These are phyloP conservation scores for Artibeus lituratus DNA, from an alignment of 2,797 vertebrate species.

Conservation along the genomic window DNA sequence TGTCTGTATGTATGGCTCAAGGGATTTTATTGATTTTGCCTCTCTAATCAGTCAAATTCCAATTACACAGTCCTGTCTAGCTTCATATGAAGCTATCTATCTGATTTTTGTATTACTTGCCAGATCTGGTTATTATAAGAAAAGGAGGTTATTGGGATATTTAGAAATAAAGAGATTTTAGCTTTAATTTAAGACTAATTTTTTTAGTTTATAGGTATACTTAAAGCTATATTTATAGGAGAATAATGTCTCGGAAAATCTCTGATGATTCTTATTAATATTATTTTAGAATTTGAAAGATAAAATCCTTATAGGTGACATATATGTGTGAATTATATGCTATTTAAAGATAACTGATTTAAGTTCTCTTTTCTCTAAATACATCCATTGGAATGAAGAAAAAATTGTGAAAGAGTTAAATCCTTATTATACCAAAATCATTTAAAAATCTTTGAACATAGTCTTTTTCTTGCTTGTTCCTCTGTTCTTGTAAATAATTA, in stretches of 20 bases:
- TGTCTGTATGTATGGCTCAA: background rate
- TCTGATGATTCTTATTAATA: background rate
- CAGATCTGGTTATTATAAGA: background rate
- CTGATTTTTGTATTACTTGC: conserved; percentile 18
- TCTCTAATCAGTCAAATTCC: conserved; percentile 42
- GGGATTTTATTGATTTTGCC: conserved; percentile 43
- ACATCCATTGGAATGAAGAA: background rate
- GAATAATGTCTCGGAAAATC: background rate
- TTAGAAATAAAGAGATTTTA: conserved; percentile 24
- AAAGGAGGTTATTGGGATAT: background rate
- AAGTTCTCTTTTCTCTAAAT: background rate
- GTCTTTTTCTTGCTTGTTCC: background rate
- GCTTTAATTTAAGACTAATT: background rate
- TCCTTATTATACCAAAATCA: background rate
- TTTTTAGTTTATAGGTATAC: background rate
- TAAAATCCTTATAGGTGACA: background rate
- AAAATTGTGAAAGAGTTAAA: background rate
- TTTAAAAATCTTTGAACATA: background rate
- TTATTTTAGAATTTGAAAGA: background rate
- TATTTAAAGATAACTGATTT: background rate
- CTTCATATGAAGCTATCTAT: background rate
- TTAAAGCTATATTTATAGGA: background rate
- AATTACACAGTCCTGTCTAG: background rate
- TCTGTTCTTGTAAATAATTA: conserved; percentile 10
- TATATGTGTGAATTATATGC: background rate